These are phyloP conservation scores for Cricetomys ansorgei DNA, from an alignment of 2,113 vertebrate species.

Conservation along the genomic window DNA sequence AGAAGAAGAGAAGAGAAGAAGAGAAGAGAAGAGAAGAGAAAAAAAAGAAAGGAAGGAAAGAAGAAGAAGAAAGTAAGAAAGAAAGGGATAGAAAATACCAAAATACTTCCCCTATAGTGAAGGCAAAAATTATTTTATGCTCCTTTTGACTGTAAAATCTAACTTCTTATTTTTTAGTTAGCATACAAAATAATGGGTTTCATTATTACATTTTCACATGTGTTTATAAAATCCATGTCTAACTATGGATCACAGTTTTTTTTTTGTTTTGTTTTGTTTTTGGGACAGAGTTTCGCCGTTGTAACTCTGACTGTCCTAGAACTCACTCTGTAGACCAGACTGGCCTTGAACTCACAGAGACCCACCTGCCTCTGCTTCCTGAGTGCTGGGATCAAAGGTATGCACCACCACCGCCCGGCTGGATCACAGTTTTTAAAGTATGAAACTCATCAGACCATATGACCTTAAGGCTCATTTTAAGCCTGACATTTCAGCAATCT, in stretches of 20 bases:
- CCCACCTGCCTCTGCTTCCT: too few relatives aligned
- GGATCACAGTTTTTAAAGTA: conserved; percentile 7
- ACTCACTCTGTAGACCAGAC: too few relatives aligned
- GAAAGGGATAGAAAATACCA: conserved; percentile 41
- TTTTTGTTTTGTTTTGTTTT: too few relatives aligned
- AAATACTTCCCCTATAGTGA: background rate
- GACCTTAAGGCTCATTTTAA: conserved; percentile 16
- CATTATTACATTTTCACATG: background rate
- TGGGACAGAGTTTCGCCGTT: too few relatives aligned
- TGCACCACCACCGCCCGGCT: too few relatives aligned
- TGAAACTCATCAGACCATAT: conserved; percentile 22
- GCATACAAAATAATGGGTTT: background rate
- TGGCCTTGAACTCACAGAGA: too few relatives aligned
- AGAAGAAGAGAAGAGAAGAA: background rate
- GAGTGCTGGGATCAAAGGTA: too few relatives aligned
- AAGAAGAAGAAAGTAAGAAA: background rate
- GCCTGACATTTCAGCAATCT: background rate
- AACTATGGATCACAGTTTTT: background rate
- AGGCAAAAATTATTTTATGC: background rate
- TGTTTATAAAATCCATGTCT: conserved; percentile 33
- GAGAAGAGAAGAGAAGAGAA: background rate
- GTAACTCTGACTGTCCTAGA: too few relatives aligned
- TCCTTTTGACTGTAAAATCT: conserved; percentile 32
- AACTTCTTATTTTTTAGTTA: background rate
- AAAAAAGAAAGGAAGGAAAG: background rate